Base-by-base conservation (phyloP, 2,888 invertebrate genomes). In the Himalopsyche tibetana region DNA sequence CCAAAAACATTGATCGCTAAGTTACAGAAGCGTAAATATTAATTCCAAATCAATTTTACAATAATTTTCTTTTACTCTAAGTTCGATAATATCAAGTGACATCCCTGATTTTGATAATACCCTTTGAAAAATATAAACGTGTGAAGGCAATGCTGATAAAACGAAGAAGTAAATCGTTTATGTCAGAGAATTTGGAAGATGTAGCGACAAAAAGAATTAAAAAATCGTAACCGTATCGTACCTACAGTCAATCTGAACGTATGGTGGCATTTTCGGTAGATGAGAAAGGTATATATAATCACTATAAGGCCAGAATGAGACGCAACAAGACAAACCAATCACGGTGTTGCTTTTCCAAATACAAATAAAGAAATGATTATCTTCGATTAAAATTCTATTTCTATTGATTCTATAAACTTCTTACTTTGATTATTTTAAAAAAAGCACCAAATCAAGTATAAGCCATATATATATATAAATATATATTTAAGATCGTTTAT, bases 161-260 rank as follows among this genome's bases (percentile, higher is more conserved):
- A 63, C 63, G 63, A 63, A 63, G 63, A 63, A 28, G 63, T 63
- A 63, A 63, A 63, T 63, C 63, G 63, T 63, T 63, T 63, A 63
- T 63, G n/a, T 63, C 63, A 63, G 28, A 63, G 63, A 63, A 63
- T 63, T 63, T 63, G 63, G 63, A 63, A 63, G 63, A 63, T 63
- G 63, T 63, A 63, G 63, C 63, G 63, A 63, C 63, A 63, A 63
- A 63, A 63, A 63, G 63, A 63, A 63, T 63, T 63, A 63, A 63
- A 63, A 63, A 63, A 63, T 63, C 63, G 63, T 63, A 19, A 63
- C 63, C 6, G 63, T 63, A 63, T 28, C 63, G n/a, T 28, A 4
- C 2, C 15, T 63, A 8, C 19, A 28, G 19, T 63, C 63, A 63
- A 63, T 63, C 63, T 63, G 63, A 63, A 19, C 63, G n/a, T n/a